These are phyloP conservation scores for Rana temporaria DNA, from an alignment of 2,113 vertebrate genomes.

Conservation along the genomic window DNA sequence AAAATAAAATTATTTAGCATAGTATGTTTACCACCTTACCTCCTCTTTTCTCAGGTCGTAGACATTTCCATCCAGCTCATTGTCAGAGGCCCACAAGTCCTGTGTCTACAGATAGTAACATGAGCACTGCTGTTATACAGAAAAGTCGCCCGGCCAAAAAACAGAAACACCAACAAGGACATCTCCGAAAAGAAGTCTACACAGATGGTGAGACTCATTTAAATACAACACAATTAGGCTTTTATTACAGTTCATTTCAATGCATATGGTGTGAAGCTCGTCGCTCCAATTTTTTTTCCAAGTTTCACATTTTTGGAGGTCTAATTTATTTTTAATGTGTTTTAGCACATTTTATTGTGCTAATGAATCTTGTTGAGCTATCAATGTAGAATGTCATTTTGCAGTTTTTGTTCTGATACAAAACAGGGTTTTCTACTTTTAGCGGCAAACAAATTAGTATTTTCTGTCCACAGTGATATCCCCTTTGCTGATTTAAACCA, in stretches of 20 bases:
- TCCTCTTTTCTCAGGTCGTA: conserved; percentile 79
- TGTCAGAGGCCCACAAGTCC: conserved; percentile 92
- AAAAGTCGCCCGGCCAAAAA: conserved; percentile 92
- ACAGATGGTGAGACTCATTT: conserved; percentile 85
- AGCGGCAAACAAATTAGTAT: too few species aligned
- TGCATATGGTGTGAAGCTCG: conserved; percentile 35
- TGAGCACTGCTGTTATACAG: conserved; percentile 92
- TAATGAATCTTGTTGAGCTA: conserved; percentile 35
- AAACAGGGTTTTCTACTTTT: neutral
- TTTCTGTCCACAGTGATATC: too few species aligned
- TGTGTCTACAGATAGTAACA: conserved; percentile 94
- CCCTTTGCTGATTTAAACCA: too few species aligned
- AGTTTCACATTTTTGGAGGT: conserved; percentile 26
- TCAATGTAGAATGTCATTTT: neutral
- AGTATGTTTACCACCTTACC: neutral
- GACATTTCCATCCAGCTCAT: conserved; percentile 87
- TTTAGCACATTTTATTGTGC: conserved; percentile 28
- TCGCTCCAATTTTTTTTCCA: conserved; percentile 25
- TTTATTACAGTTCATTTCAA: conserved; percentile 46
- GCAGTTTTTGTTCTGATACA: conserved; percentile 1
- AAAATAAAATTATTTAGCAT: neutral
- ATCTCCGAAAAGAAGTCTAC: conserved; percentile 90
- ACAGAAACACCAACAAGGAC: conserved; percentile 90
- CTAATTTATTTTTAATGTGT: conserved; percentile 47
- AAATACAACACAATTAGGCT: conserved; percentile 34